Evolutionary conservation across 2,888 invertebrate species (phyloP), one percentile per base, ranked within the genome.

Genomic region (Ormyrus rosae): DNA sequence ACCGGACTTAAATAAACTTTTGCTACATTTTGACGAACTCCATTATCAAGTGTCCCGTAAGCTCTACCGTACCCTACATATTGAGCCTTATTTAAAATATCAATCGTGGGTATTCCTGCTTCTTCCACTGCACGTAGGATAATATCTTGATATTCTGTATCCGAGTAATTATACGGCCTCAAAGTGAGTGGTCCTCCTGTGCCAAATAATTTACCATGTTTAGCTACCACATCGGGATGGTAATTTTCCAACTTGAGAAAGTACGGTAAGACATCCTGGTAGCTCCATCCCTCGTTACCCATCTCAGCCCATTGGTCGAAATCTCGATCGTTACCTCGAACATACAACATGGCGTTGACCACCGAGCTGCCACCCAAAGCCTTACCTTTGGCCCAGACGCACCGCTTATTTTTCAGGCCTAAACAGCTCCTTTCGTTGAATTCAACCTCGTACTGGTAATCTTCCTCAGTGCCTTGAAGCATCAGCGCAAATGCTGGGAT

Each of bases 341-440:
- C 87, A 86, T 95, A 94, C 0, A 94, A 78, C 94, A 95, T 94
- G 10, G 91, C 93, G 88, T 95, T 95, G 3, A 94, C 91, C 0
- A 91, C 91, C n/a, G 94, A 93, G 1, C 92, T 91, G 0, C 95
- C 96, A 0, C 96, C 96, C 19, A 94, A 89, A 11, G 92, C 92
- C 86, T 94, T 94, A 0, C 94, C 94, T 34, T 93, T 90, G 0
- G 93, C 91, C 93, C 93, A 94, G 69, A 87, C 89, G 84, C 93
- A 93, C 8, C 85, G 77, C 19, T 87, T 86, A 8, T 88, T 85
- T 11, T 84, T 86, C 72, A 88, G 85, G 1, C 91, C 89, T 50
- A 89, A 84, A 77, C 92, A 92, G 34, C 87, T 87, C 2, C 84
- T 84, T 4, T 87, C 82, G 34, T 92, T 91, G 0, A 91, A 91